Evolutionary conservation across 2,797 vertebrate genomes (phyloP), one percentile per base, ranked within the genome.

Genomic region (Manis pentadactyla): DNA sequence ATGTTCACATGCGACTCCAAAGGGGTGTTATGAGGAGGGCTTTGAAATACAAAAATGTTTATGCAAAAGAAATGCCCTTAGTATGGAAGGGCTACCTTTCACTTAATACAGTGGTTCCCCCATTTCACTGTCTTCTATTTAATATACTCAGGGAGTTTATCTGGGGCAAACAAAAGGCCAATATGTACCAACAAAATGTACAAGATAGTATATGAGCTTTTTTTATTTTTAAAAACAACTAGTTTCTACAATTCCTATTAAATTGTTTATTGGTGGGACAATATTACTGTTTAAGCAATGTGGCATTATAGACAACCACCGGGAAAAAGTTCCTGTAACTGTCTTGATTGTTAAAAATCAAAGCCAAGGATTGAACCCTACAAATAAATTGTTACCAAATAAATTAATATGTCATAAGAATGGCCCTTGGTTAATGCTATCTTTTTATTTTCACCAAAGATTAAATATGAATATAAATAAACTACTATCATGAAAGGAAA

Each of bases 301-400:
- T 39, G 25, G 25, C 7, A 29, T 81, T 51, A 61, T 3, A 64
- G 8, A 85, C 4, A 71, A 61, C 57, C 49, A 66, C 63, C 2
- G 53, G 31, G 31, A 86, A 51, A 31, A 81, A 66, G 29, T 71
- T 83, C 84, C 69, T 92, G 42, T 55, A 77, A 75, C 5, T 83
- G 34, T 51, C 64, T 59, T 64, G 37, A 87, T 57, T 95, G 39
- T 77, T 87, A 68, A 79, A 77, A 92, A 84, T 89, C 64, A 93
- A 94, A 95, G 46, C 25, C n/a, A 64, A 86, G 21, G 18, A 64
- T 92, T 68, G 29, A 86, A 39, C 93, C 23, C 69, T 84, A 59
- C 51, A 96, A 83, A 87, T 83, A 94, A 95, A 82, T 18, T n/a
- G 63, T 37, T 15, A 18, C 2, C 96, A 96, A 95, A 74, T 39